Evolutionary conservation across 2,888 invertebrate species (phyloP), one percentile per base, ranked within the genome.

Genomic region (Tenthredo distinguenda): DNA sequence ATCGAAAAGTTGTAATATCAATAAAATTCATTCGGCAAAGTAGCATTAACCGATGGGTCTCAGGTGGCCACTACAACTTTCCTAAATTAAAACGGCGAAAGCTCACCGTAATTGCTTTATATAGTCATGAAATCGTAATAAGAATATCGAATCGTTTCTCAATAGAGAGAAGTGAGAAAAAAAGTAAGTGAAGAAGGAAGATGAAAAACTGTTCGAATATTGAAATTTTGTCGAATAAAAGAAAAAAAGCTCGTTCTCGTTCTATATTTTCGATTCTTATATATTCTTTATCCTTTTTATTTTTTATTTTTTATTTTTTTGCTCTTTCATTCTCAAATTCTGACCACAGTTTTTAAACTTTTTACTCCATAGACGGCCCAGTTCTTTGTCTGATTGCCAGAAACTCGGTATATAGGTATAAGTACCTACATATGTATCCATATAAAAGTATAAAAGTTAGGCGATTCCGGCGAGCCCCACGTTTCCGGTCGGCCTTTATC

Each of bases 1-100:
- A 34, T 77, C 31, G 37, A 55, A 55, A 77, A 55, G 18, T 31
- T 77, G 18, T 43, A 74, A 43, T 74, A 55, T 77, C 68, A 37
- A 77, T 77, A 55, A 77, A 77, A 55, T 77, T 77, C 77, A 77
- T 77, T 77, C n/a, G 18, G 10, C 37, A 55, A 77, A 77, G 77
- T 77, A 68, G 9, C n/a, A 47, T 47, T 47, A 55, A 50, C 9
- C 55, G 50, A 34, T 77, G 77, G 43, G 77, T 74, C 74, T 74
- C 74, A 74, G 74, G 74, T 43, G 74, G 74, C 74, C 74, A 74
- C 43, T 43, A 34, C 68, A 68, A 68, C 68, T 74, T 74, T 43
- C 10, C 74, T 10, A 74, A 74, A 68, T 68, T 68, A 68, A 68
- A 68, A 68, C 34, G 12, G 6, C 6, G 68, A 15, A 68, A 68